phyloP scores from a whole-genome alignment of 2,113 vertebrate genomes.

The Bubo bubo region DNA sequence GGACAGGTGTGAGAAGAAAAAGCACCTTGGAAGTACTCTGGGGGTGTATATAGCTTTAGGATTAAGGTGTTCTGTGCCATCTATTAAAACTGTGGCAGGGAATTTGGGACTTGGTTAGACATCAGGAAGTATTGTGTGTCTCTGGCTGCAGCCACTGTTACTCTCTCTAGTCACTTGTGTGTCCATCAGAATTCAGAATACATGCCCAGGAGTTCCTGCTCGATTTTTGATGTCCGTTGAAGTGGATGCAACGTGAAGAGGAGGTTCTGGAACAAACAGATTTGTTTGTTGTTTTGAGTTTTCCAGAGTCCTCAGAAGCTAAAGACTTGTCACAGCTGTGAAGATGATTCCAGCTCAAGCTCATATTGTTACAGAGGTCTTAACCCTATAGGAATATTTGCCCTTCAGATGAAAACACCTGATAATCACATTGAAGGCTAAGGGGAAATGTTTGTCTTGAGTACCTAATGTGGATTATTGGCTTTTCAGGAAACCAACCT shows the following conservation, averaged over 20 bases:
- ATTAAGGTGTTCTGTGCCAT: neutral
- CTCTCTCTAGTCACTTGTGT: neutral
- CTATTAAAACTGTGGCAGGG: neutral
- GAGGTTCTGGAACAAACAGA: neutral
- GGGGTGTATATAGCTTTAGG: neutral
- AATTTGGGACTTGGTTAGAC: neutral
- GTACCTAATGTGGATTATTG: neutral
- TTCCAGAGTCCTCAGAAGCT: neutral
- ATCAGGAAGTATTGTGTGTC: neutral
- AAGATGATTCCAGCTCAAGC: neutral
- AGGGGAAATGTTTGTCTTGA: neutral
- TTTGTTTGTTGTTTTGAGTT: neutral
- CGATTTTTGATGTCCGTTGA: neutral
- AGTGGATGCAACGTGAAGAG: neutral
- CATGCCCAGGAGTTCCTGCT: neutral
- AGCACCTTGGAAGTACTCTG: neutral
- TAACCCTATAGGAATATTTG: neutral
- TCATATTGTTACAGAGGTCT: neutral
- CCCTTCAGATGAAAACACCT: neutral
- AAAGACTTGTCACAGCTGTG: neutral
- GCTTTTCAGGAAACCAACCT: conserved; percentile 60
- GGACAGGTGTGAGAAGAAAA: neutral
- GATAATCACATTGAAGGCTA: neutral
- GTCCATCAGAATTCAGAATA: neutral
- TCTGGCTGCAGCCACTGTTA: neutral